phyloP scores from a whole-genome alignment of 2,888 invertebrate species.

The Listrodromus nycthemerus region DNA sequence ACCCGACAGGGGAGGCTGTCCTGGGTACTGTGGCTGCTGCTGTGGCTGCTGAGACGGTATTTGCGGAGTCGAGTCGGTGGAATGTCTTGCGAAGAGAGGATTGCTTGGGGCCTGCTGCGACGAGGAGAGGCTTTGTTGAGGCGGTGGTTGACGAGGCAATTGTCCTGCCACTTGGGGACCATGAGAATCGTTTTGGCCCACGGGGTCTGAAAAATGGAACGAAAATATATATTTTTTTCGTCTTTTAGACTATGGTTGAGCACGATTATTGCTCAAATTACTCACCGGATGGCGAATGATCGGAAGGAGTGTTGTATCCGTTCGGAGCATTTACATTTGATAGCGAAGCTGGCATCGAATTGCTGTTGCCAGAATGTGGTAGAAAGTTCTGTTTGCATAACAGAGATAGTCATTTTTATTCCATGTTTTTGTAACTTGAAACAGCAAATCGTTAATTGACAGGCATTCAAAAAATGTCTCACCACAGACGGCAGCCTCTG shows the following conservation, averaged over 20 bases:
- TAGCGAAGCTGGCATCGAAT: constrained; percentile 65
- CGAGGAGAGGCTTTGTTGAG: constrained; percentile 57
- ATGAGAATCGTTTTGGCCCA: constrained; percentile 32
- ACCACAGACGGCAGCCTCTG: constrained; percentile 73
- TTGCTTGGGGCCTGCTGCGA: constrained; percentile 50
- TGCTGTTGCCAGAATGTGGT: constrained; percentile 71
- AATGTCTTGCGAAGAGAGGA: constrained; percentile 58
- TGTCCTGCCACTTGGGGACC: constrained; percentile 50
- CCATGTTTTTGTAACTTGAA: background rate
- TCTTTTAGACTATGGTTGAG: background rate
- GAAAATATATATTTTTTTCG: background rate
- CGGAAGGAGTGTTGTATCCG: constrained; percentile 74
- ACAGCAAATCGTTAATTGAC: background rate
- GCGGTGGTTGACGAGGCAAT: constrained; percentile 24
- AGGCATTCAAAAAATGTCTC: constrained; percentile 33
- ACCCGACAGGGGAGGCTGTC: constrained; percentile 65
- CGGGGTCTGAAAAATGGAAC: background rate
- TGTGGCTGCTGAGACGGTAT: constrained; percentile 47
- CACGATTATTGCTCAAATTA: background rate
- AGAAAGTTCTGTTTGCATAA: constrained; percentile 72
- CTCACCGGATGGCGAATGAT: constrained; percentile 70
- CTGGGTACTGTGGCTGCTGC: constrained; percentile 41
- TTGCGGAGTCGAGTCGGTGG: constrained; percentile 51
- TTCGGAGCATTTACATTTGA: constrained; percentile 71
- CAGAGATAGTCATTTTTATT: constrained; percentile 1